Base-by-base conservation (phyloP, 2,797 vertebrate species). In the Catharus ustulatus region DNA sequence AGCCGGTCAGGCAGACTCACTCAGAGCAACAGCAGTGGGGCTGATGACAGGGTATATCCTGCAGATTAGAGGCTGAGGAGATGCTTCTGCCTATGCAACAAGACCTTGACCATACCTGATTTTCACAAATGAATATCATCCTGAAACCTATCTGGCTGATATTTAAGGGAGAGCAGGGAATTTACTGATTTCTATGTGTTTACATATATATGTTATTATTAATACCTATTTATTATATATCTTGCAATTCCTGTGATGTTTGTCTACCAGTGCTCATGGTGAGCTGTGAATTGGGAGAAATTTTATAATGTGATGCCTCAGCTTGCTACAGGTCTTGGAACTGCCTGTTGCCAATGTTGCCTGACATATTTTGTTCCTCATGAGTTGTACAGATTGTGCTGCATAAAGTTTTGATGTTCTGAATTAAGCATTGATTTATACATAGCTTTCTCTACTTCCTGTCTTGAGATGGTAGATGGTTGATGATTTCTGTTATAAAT, bases 1-100 rank as follows among this genome's bases (percentile, higher is more conserved):
- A 76, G 16, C 18, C 51, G 79, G 20, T 5, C 21, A 49, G 24
- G 24, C 29, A 49, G 46, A 43, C 55, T 45, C 30, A 43, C 55
- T 45, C 30, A 19, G 13, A 68, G 29, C 9, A 26, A 4, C 4
- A 45, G 11, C 14, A 72, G 4, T 2, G 0, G 5, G 34, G 9
- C 13, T 64, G 34, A 19, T 68, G 55, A 22, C 2, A 19, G 21
- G 2, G 3, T 17, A 7, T 15, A 23, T 45, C 21, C 38, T 58
- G 19, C 21, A 75, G 32, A 26, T 34, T 43, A 46, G 43, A 67
- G 45, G 3, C 15, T 40, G 24, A 11, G 15, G 11, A 78, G 32
- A 42, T 48, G 11, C 23, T 69, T 10, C 13, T 57, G 21, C 26
- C 32, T 49, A 13, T 46, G 42, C 1, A 6, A 15, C 6, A 4